Evolutionary conservation across 2,797 vertebrate species (phyloP), one percentile per base, ranked within the genome.

Genomic region (Falco novaeseelandiae): DNA sequence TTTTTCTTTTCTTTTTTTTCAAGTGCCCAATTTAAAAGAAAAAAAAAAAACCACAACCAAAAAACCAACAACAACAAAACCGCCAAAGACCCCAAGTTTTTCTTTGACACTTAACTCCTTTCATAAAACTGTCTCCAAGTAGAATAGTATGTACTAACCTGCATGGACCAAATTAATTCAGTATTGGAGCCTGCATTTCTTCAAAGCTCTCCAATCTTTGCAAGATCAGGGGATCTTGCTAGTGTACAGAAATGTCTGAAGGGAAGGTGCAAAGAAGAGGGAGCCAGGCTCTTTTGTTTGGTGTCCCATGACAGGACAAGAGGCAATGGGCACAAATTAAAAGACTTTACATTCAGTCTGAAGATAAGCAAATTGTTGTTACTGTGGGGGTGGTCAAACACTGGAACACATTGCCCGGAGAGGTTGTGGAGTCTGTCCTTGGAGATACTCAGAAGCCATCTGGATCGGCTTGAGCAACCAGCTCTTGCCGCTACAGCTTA

Each of bases 401-500:
- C 10, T 69, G 58, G 18, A 44, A 58, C 4, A 8, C 9, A 36
- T 44, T 72, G 7, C 21, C 32, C 38, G 11, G 6, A 25, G 61
- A 52, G 42, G 5, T 16, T 26, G 26, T 71, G 21, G 46, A 87
- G 32, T 63, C 34, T 0, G 0, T 83, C 26, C 54, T 30, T 87
- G 48, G 25, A 65, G 32, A 18, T 46, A 30, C 6, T 66, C 16
- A 22, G 38, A 54, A 57, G 22, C 19, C 10, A 1, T 57, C 34
- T 70, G 66, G 22, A 46, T 40, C 9, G 29, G 65, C 46, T 76
- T 77, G 59, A 32, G 27, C 57, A 65, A 0, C 21, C 0, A 1
- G 22, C 32, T 83, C 13, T 89, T 0, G 0, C 22, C 10, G 4
- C 1, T 5, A 4, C 51, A 70, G 20, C 67, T 62, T 73, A 6